A percentile compares a stretch with the other conserved stretches of the same genome.
Conservation (phyloP, 1,140 invertebrate species). For the Ceratosolen fusciceps region DNA sequence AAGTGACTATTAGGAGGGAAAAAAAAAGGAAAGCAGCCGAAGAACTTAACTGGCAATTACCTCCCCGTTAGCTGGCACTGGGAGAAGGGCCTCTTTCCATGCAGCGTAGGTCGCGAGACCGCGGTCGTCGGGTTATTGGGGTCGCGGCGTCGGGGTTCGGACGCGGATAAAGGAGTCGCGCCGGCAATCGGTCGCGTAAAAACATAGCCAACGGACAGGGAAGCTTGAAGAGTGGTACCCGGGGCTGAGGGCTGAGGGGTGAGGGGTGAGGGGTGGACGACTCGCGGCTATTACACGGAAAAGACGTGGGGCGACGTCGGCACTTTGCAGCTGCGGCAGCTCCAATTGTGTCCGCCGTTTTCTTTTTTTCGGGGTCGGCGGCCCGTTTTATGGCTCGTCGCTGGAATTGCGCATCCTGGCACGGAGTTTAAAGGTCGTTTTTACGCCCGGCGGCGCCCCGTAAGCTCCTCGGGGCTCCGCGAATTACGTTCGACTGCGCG, state of each 20-base stretch:
- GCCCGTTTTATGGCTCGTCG: slow-evolving; percentile 14
- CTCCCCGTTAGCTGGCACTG: no score
- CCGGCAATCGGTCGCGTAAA: no score
- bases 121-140: no score
- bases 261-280: neutral
- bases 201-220: neutral
- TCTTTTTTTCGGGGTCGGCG: neutral
- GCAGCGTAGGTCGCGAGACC: no score
- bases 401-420: neutral
- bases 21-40: neutral
- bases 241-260: neutral
- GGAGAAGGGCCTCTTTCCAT: no score
- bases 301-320: neutral
- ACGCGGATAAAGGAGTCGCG: neutral
- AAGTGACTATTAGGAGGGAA: neutral
- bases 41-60: slow-evolving; percentile 16
- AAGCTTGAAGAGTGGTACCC: neutral
- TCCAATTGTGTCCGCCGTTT: neutral
- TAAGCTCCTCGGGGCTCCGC: neutral
- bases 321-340: neutral
- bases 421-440: neutral
- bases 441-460: neutral
- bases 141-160: no score
- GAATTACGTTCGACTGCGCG: neutral
- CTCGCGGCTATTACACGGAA: slow-evolving; percentile 3